These are phyloP conservation scores for Drosophila hamatofila DNA, from an alignment of 2,888 invertebrate species.

Conservation along the genomic window DNA sequence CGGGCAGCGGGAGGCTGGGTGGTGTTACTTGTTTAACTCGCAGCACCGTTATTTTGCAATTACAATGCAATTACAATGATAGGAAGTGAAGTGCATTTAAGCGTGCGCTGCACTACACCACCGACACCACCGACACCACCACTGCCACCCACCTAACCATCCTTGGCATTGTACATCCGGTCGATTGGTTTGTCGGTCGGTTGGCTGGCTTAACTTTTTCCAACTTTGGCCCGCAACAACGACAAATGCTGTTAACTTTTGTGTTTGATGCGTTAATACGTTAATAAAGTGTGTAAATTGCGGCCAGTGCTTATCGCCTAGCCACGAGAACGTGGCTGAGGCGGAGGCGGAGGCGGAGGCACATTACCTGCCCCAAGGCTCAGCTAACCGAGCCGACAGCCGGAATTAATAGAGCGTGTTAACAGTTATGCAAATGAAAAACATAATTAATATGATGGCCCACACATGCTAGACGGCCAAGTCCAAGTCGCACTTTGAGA, in stretches of 20 bases:
- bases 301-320: slow-evolving; percentile 77
- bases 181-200: slow-evolving; percentile 55
- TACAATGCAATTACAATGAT: slow-evolving; percentile 80
- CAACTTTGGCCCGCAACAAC: slow-evolving; percentile 62
- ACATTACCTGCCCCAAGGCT: slow-evolving; percentile 52
- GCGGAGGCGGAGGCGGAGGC: slow-evolving; percentile 21
- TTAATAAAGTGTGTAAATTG: slow-evolving; percentile 83
- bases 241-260: slow-evolving; percentile 55
- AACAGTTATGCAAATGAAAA: slow-evolving; percentile 83
- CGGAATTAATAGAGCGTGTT: slow-evolving; percentile 82
- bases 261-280: slow-evolving; percentile 81
- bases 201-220: slow-evolving; percentile 50
- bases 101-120: slow-evolving; percentile 59
- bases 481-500: slow-evolving; percentile 51
- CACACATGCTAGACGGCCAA: slow-evolving; percentile 43
- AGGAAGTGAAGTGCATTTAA: slow-evolving; percentile 79
- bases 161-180: slow-evolving; percentile 56
- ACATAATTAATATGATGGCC: slow-evolving; percentile 80
- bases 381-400: slow-evolving; percentile 41
- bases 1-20: not conserved
- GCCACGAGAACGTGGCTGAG: slow-evolving; percentile 22
- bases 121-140: not conserved
- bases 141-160: slow-evolving; percentile 11
- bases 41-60: slow-evolving; percentile 76
- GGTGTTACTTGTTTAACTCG: slow-evolving; percentile 33